These are phyloP conservation scores for Electrophaes corylata DNA, from an alignment of 2,888 invertebrate genomes.

Conservation along the genomic window DNA sequence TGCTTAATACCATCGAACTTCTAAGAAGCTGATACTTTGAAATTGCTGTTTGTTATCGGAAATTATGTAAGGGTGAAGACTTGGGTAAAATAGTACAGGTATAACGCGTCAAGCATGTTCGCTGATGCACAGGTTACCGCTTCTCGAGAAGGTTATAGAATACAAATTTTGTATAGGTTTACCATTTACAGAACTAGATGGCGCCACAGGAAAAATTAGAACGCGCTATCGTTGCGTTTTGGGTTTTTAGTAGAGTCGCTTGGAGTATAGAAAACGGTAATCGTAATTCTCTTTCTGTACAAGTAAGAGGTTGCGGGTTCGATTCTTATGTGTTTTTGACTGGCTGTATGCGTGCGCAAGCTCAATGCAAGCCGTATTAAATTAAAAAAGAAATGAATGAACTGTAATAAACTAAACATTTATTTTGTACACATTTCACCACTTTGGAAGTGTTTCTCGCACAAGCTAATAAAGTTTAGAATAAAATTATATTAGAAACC, in stretches of 20 bases:
- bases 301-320: slow-evolving; percentile 20
- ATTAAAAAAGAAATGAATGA: no score
- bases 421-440: no score
- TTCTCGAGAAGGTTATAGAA: no score
- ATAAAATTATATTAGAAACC: no score
- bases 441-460: no score
- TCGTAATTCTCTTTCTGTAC: slow-evolving; percentile 5
- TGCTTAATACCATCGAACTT: background rate
- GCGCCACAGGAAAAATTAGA: slow-evolving; percentile 13
- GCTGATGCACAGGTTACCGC: background rate
- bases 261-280: background rate
- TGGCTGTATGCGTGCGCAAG: background rate
- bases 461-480: no score
- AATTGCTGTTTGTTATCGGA: background rate
- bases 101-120: background rate
- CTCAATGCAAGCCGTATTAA: background rate
- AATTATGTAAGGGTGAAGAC: background rate
- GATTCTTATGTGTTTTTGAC: no score
- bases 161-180: no score
- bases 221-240: slow-evolving; percentile 22
- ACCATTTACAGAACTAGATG: slow-evolving; percentile 9
- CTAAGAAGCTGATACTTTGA: background rate
- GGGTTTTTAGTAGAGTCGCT: background rate
- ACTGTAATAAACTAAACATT: no score
- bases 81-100: background rate